These are phyloP conservation scores for Leucopsar rothschildi DNA, from an alignment of 2,113 vertebrate genomes.

Conservation along the genomic window DNA sequence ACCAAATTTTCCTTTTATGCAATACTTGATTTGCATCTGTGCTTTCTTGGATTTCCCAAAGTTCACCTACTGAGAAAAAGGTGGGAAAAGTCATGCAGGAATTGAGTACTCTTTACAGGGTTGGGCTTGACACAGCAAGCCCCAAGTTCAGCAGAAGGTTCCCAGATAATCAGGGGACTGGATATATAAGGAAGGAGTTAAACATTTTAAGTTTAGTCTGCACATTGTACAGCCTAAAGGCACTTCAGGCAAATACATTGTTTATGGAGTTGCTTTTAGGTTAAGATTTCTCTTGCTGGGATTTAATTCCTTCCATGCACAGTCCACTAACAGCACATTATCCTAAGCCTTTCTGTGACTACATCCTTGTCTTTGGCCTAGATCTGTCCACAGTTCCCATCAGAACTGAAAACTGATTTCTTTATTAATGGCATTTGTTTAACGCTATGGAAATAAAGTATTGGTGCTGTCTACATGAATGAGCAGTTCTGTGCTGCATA, in stretches of 20 bases:
- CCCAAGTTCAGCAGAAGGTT: neutral
- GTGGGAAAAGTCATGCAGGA: neutral
- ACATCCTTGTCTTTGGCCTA: neutral
- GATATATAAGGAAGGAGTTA: neutral
- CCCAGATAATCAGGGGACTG: neutral
- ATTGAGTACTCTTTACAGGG: accelerated
- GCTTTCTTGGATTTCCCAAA: neutral
- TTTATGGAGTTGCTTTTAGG: neutral
- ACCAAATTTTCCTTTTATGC: neutral
- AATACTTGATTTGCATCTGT: neutral
- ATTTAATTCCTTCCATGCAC: neutral
- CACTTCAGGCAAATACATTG: neutral
- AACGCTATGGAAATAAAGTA: neutral
- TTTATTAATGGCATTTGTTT: neutral
- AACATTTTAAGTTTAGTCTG: neutral
- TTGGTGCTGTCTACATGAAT: neutral
- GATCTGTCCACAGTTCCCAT: neutral
- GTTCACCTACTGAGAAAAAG: neutral
- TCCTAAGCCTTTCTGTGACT: neutral
- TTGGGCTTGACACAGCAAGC: accelerated
- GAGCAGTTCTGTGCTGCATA: neutral
- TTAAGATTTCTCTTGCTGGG: neutral
- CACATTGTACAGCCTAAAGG: neutral
- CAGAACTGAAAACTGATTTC: neutral
- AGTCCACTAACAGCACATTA: neutral